Conservation (phyloP, 2,797 vertebrate species). For the Bradypus variegatus region DNA sequence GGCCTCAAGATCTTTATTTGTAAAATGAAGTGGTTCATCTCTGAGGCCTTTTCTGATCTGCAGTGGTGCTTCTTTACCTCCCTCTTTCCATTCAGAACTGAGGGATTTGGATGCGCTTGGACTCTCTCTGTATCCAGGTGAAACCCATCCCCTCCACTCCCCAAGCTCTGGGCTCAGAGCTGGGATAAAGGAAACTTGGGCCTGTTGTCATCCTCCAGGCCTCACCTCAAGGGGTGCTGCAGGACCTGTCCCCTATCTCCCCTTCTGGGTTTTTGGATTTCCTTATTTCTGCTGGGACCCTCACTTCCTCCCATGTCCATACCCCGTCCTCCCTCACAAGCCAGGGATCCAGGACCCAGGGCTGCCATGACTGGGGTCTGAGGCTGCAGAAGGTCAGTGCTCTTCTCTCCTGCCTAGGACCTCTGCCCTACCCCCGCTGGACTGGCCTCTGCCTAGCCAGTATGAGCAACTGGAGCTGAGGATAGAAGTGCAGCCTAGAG, state of each 20-base stretch:
- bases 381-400: background rate
- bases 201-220: background rate
- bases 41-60: background rate
- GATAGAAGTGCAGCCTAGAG: constrained; percentile 89
- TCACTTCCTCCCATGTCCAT: background rate
- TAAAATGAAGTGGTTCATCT: background rate
- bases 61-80: background rate
- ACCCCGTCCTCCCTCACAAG: background rate
- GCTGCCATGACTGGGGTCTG: background rate
- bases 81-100: background rate
- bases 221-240: background rate
- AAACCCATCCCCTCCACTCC: background rate
- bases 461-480: constrained; percentile 89
- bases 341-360: background rate
- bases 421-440: constrained; percentile 86
- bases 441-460: constrained; percentile 91
- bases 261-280: background rate
- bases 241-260: background rate
- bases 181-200: background rate
- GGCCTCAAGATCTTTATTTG: constrained; percentile 8
- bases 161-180: constrained; percentile 10
- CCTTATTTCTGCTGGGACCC: background rate
- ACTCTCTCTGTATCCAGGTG: background rate
- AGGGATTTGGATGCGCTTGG: background rate
- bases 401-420: constrained; percentile 73